Percentiles rank a stretch among this genome's conserved stretches.
Conservation (phyloP, 1,140 invertebrate species). For the Linepithema humile region DNA sequence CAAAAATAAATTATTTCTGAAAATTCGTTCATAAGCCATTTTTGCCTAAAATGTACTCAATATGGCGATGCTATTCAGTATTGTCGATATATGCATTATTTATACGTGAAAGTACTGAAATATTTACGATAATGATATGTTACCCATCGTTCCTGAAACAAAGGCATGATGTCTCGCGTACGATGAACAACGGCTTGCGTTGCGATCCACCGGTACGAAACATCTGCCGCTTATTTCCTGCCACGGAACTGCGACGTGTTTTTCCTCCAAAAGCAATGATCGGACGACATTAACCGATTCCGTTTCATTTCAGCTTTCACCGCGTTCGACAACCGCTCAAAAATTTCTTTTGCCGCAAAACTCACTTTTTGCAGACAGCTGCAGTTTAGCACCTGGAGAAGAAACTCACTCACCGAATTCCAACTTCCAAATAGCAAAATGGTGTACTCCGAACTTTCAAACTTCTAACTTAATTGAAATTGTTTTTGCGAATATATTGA, state of each 20-base stretch:
- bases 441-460: too few relatives aligned
- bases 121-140: background rate
- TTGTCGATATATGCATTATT: too few relatives aligned
- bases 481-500: too few relatives aligned
- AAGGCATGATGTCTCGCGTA: background rate
- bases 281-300: background rate
- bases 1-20: too few relatives aligned
- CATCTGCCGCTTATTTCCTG: slow-evolving; percentile 26
- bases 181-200: background rate
- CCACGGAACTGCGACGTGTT: background rate
- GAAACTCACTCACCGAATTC: background rate
- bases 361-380: slow-evolving; percentile 21
- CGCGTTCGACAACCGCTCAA: background rate
- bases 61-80: too few relatives aligned
- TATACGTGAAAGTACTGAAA: too few relatives aligned
- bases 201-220: slow-evolving; percentile 2
- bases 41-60: too few relatives aligned
- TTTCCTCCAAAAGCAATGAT: background rate
- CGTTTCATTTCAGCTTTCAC: slow-evolving; percentile 5
- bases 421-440: too few relatives aligned
- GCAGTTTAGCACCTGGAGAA: background rate
- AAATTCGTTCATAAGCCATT: too few relatives aligned
- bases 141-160: background rate
- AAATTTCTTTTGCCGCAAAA: background rate
- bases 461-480: too few relatives aligned